Evolutionary conservation across 2,888 invertebrate species (phyloP).

Genomic region (Philonicus albiceps): DNA sequence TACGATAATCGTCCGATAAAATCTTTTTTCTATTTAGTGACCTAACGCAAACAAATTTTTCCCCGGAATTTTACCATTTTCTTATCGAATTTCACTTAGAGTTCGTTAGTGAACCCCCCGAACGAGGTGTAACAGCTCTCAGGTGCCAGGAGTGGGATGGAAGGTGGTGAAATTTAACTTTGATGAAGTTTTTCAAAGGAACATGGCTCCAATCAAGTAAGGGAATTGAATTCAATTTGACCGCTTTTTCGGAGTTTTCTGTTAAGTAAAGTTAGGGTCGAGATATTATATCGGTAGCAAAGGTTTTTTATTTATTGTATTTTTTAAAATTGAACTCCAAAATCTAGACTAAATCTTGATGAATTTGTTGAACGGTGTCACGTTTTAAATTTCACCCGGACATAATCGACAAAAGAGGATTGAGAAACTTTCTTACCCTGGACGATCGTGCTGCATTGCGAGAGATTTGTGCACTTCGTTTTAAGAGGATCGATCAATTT

Average conservation of each 20-base stretch:
- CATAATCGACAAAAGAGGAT: neutral
- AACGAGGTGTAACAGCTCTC: too few relatives aligned
- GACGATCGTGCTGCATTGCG: neutral
- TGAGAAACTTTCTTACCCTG: neutral
- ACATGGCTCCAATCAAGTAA: neutral
- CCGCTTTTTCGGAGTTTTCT: neutral
- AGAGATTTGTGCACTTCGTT: neutral
- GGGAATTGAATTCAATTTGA: neutral
- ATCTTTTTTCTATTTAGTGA: neutral
- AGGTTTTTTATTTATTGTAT: neutral
- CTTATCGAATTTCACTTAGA: neutral
- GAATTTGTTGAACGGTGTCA: neutral
- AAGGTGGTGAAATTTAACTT: neutral
- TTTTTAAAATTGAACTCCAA: neutral
- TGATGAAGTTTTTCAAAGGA: neutral
- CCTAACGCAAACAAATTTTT: neutral
- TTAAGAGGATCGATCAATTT: neutral
- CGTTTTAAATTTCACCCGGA: neutral
- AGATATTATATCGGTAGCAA: neutral
- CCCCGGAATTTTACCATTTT: neutral
- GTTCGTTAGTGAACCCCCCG: neutral
- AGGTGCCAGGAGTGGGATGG: neutral
- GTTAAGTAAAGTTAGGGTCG: neutral
- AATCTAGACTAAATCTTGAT: neutral
- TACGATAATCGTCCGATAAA: neutral